These are phyloP conservation scores for Callionymus lyra DNA, from an alignment of 2,113 vertebrate genomes.

Conservation along the genomic window DNA sequence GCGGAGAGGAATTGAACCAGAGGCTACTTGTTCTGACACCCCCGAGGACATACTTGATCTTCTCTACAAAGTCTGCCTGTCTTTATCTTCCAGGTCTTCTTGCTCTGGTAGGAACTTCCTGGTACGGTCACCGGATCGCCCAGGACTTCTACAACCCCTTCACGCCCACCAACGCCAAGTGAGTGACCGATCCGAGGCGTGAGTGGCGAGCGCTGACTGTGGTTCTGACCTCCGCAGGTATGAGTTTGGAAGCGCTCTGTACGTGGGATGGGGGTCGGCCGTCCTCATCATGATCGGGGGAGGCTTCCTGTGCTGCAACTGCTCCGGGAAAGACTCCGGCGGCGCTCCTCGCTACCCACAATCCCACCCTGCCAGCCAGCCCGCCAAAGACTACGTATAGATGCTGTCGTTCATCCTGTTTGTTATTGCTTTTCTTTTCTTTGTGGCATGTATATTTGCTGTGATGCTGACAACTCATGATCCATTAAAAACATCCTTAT, in stretches of 20 bases:
- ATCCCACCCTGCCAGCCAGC: slow-evolving; percentile 58
- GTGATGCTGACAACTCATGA: no score
- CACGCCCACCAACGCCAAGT: slow-evolving; percentile 86
- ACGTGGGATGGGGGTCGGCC: slow-evolving; percentile 83
- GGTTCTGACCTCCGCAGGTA: slow-evolving; percentile 62
- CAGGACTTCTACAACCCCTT: slow-evolving; percentile 79
- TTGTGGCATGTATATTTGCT: no score
- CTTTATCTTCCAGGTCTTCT: slow-evolving; percentile 66
- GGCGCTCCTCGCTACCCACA: slow-evolving; percentile 69
- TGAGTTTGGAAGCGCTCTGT: slow-evolving; percentile 90
- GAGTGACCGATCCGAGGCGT: slow-evolving; percentile 14
- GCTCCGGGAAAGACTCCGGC: slow-evolving; percentile 59
- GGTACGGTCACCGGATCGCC: slow-evolving; percentile 82
- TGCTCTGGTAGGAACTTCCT: slow-evolving; percentile 77
- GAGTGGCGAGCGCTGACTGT: neutral
- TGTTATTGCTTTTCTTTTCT: no score
- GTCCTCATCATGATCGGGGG: slow-evolving; percentile 79
- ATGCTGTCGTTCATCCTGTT: neutral
- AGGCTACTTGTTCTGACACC: slow-evolving; percentile 2
- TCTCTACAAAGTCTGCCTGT: no score
- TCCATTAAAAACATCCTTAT: neutral
- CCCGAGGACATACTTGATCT: no score
- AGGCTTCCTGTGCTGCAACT: slow-evolving; percentile 80
- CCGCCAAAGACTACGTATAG: slow-evolving; percentile 77
- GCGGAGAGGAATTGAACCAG: neutral